These are phyloP conservation scores for Dendroctonus valens DNA, from an alignment of 1,140 invertebrate species.

Conservation along the genomic window DNA sequence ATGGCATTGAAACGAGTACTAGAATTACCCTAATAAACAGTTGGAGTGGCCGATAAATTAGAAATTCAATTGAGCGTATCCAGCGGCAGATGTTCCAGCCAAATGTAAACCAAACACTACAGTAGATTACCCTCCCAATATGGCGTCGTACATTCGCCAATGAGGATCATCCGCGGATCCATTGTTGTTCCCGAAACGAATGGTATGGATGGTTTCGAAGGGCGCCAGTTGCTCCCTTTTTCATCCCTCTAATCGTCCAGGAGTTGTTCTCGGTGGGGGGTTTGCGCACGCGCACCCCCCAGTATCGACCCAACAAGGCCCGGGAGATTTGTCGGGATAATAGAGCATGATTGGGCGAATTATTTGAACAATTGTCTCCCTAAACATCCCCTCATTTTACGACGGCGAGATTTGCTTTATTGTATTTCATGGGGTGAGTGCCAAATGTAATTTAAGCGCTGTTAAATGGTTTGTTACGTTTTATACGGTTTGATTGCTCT, in stretches of 20 bases:
- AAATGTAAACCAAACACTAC: constrained; percentile 18
- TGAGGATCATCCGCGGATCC: constrained; percentile 18
- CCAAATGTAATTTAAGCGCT: not conserved
- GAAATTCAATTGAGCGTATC: constrained; percentile 20
- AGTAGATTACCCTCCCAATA: constrained; percentile 17
- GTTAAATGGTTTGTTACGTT: constrained; percentile 10
- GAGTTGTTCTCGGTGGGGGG: not conserved
- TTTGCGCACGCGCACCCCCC: constrained; percentile 7
- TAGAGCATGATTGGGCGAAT: constrained; percentile 28
- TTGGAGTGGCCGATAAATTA: constrained; percentile 14
- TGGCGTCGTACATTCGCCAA: constrained; percentile 23
- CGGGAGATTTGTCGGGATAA: constrained; percentile 18
- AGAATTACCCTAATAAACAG: not conserved
- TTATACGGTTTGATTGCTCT: not conserved
- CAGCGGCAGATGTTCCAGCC: constrained; percentile 13
- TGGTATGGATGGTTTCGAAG: too few relatives aligned
- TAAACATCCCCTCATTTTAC: constrained; percentile 27
- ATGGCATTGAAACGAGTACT: not conserved
- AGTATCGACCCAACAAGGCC: constrained; percentile 16
- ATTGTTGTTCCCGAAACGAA: not conserved
- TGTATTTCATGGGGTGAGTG: constrained; percentile 12
- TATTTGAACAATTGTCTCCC: constrained; percentile 30
- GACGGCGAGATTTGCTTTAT: constrained; percentile 15
- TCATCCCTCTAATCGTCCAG: too few relatives aligned
- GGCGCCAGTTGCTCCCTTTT: too few relatives aligned